Base-by-base conservation (phyloP, 2,797 vertebrate species). In the Anabacerthia variegaticeps region DNA sequence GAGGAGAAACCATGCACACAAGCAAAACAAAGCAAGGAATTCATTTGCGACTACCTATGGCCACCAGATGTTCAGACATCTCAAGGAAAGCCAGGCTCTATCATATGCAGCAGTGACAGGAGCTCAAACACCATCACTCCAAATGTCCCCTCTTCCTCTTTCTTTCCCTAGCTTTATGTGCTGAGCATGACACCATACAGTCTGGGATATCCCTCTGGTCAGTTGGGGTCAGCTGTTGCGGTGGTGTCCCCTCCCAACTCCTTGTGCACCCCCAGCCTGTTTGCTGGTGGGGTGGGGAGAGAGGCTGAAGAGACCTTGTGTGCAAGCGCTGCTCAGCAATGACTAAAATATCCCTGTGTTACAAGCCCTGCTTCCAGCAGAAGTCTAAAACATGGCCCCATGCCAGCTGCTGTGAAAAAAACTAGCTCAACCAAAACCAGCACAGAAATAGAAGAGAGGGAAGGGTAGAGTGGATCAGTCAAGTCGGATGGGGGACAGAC, bases 31-130 rank as follows among this genome's bases (percentile, higher is more conserved):
- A 66, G 9, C 9, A 71, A 55, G 34, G 32, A 58, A 26, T 78
- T 62, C 0, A 8, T 41, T 65, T n/a, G 5, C 12, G 7, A 1
- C 16, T 83, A 55, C 34, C 17, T 5, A 4, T 14, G 2, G 32
- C 71, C 36, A 37, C 21, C 51, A 66, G 19, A 14, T 27, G 37
- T 73, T 84, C 34, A 28, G 20, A 28, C 32, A 28, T 44, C 32
- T 17, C 28, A 32, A 41, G 22, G 16, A 65, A 37, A 55, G 21
- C 23, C 10, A 61, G 37, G 41, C 20, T 80, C 7, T 8, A 12
- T 69, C 26, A 21, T 1, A 0, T 0, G 0, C 19, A 37, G 2
- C 1, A 0, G 6, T 49, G 11, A 49, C 55, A 39, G 39, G 48
- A 74, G 78, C 36, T 66, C 26, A 72, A 32, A 34, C 7, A 16